Base-by-base conservation (phyloP, 2,797 vertebrate genomes). In the Toxotes lorentzi region DNA sequence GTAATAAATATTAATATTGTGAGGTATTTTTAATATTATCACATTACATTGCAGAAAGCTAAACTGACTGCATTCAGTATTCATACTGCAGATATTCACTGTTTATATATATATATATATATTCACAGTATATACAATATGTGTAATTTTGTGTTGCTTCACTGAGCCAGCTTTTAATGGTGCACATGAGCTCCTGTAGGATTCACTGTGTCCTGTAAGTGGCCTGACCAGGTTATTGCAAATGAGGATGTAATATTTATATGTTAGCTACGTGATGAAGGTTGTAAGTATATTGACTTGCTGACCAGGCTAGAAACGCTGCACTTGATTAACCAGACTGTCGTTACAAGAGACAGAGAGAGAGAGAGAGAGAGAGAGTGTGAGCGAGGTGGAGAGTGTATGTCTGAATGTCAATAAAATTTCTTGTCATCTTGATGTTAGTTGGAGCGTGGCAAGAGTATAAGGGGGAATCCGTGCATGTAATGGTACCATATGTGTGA, bases 401-500 rank as follows among this genome's bases (percentile, higher is more conserved):
- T 85, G 81, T 86, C 86, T 86, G 90, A 86, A 88, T 90, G 91
- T 92, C 91, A 90, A 92, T 91, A 94, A 82, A 84, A 89, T 88
- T 71, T 91, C 81, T 84, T 80, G 89, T 91, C 89, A 85, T 89
- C 82, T 91, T 60, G 83, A 81, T 90, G 90, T 86, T 50, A 86
- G 88, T 72, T 65, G 85, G 73, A 91, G 86, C 86, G 69, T 90
- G 65, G 81, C 70, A 45, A 64, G 41, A 73, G 71, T 87, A 85
- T 82, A 74, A 87, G 85, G 73, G 76, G 83, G 86, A 91, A 93
- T 88, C 89, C 82, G 82, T 90, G 88, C 93, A 91, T 93, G 90
- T 93, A 94, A 93, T 94, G 86, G 81, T 79, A 81, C 88, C 93
- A 94, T 93, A 93, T 93, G 93, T 89, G 90, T 92, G 90, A 91